A percentile compares a stretch with the other conserved stretches of the same genome.
Conservation (phyloP, 2,888 invertebrate species). For the Chymomyza caudatula region DNA sequence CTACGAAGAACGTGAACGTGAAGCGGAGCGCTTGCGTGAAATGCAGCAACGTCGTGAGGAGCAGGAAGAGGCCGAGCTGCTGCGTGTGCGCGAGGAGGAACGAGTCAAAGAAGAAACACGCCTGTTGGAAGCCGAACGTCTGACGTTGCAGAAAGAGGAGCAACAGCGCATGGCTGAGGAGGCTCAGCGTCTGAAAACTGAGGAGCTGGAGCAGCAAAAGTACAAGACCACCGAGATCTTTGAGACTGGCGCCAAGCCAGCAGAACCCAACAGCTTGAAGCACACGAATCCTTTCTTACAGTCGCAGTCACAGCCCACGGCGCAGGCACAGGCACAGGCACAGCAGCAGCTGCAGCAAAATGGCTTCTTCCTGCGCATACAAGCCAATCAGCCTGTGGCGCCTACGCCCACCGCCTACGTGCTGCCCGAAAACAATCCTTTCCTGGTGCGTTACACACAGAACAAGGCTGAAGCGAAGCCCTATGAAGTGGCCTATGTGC, state of each 20-base stretch:
- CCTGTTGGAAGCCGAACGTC: slow-evolving; percentile 49
- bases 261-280: neutral
- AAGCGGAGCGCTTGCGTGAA: slow-evolving; percentile 42
- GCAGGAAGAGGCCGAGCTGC: slow-evolving; percentile 47
- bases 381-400: slow-evolving; percentile 34
- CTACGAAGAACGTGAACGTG: slow-evolving; percentile 43
- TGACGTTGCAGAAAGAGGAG: slow-evolving; percentile 44
- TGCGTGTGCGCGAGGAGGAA: slow-evolving; percentile 54
- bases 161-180: slow-evolving; percentile 36
- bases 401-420: slow-evolving; percentile 10
- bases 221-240: slow-evolving; percentile 1
- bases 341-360: slow-evolving; percentile 59
- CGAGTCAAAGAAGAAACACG: slow-evolving; percentile 51
- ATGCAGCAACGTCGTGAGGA: slow-evolving; percentile 54
- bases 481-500: neutral
- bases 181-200: slow-evolving; percentile 25
- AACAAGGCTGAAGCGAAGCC: slow-evolving; percentile 4
- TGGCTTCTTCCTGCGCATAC: slow-evolving; percentile 60
- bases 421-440: slow-evolving; percentile 50
- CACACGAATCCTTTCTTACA: neutral
- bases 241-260: slow-evolving; percentile 13
- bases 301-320: too few relatives aligned
- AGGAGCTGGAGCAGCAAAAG: slow-evolving; percentile 25
- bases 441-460: slow-evolving; percentile 45
- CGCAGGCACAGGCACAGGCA: neutral